Evolutionary conservation across 2,888 invertebrate genomes (phyloP).

Genomic region (Julus scandinavius): DNA sequence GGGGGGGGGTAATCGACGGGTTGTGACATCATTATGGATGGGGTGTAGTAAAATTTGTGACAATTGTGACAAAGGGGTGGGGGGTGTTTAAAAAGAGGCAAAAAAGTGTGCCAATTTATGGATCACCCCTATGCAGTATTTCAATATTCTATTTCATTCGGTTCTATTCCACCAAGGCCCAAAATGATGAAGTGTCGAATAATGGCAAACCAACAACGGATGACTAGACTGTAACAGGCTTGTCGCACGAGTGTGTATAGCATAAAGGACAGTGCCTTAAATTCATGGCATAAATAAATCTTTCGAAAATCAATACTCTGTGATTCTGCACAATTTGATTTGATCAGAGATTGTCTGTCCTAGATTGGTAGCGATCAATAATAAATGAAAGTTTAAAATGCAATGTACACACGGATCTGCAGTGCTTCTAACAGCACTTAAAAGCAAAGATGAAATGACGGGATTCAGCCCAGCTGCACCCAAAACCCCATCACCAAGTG

Average conservation of each 20-base stretch:
- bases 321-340: conserved; percentile 29
- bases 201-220: not conserved
- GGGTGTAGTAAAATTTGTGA: too few species aligned
- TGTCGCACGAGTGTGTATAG: not conserved
- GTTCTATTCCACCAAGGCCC: not conserved
- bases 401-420: not conserved
- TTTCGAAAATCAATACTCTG: conserved; percentile 17
- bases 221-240: not conserved
- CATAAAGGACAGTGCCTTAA: not conserved
- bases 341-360: conserved; percentile 7
- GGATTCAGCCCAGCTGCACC: not conserved
- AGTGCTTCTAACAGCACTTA: not conserved
- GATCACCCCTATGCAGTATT: too few species aligned
- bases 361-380: conserved; percentile 29
- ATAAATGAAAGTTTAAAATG: conserved; percentile 30
- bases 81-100: too few species aligned
- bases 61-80: too few species aligned
- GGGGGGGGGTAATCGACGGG: too few species aligned
- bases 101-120: too few species aligned
- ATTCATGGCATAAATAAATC: not conserved
- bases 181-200: not conserved
- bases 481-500: not conserved
- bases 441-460: not conserved
- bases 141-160: too few species aligned
- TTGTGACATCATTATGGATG: too few species aligned